Evolutionary conservation across 2,888 invertebrate genomes (phyloP), one percentile per base, ranked within the genome.

Genomic region (Orchesellides sinensis): DNA sequence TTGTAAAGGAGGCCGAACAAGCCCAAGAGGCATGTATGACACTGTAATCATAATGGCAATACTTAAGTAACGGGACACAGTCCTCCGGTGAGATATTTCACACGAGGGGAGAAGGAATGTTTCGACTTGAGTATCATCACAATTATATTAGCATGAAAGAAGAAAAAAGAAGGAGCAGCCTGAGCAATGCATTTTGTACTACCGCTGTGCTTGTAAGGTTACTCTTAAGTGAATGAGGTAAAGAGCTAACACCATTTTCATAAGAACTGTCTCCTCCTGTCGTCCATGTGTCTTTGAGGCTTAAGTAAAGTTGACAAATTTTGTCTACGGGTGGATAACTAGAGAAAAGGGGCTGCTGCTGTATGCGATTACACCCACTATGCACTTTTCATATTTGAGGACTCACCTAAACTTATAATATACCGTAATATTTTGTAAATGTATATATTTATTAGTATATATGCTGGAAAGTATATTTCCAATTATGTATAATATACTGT

Each of bases 251-350:
- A 63, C 63, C 40, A 35, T 35, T 63, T 63, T 63, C 63, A 2
- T 75, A 54, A 66, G 49, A 73, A 63, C 35, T 27, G 35, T 81
- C 79, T 69, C 79, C 83, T 80, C 73, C 77, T 83, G 80, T 80
- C 59, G 77, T 72, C 77, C 80, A 70, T 68, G 59, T 79, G 83
- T 84, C 81, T 81, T 77, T 65, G 59, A n/a, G 73, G 79, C 82
- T 81, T 84, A 75, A 84, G 59, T 79, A 74, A 80, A 83, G 83
- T 84, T 86, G 86, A 86, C 86, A 86, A 86, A 84, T 86, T 86
- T 83, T 86, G 84, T 84, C 72, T 78, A 80, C 80, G 49, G 74
- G 54, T 66, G 74, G 74, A 75, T 75, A 66, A 65, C 74, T 40
- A 10, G 23, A 25, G 21, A 10, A n/a, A 40, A 8, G 40, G n/a